A percentile compares a stretch with the other conserved stretches of the same genome.
phyloP scores from a whole-genome alignment of 2,113 vertebrate genomes.

The Hippocampus guttulatus region DNA sequence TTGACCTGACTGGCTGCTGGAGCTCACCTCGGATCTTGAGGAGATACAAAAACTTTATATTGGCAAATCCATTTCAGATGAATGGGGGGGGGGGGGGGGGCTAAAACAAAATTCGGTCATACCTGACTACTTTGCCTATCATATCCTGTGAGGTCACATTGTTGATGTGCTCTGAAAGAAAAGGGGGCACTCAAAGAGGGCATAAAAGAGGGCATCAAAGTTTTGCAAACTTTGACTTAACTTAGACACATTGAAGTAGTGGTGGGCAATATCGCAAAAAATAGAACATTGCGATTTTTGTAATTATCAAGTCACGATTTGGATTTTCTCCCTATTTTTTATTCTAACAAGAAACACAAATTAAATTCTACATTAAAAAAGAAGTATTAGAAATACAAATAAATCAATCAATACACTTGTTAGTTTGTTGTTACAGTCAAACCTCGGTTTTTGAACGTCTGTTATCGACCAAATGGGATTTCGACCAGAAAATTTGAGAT shows the following conservation, averaged over 20 bases:
- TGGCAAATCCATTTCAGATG: background rate
- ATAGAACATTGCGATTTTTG: too few species aligned
- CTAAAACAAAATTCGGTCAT: background rate
- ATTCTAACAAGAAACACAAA: background rate
- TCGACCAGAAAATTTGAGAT: too few species aligned
- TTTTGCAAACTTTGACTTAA: background rate
- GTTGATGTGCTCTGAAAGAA: constrained; percentile 1
- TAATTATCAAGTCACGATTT: too few species aligned
- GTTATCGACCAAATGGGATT: too few species aligned
- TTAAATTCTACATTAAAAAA: too few species aligned
- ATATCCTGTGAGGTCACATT: constrained; percentile 34
- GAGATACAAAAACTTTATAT: background rate
- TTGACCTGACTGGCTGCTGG: constrained; percentile 61
- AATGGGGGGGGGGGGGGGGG: background rate
- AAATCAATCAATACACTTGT: too few species aligned
- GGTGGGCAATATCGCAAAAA: too few species aligned
- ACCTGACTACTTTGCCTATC: constrained; percentile 56
- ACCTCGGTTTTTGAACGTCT: too few species aligned
- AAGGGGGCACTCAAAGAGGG: background rate
- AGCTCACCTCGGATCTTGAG: constrained; percentile 66
- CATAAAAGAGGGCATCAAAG: too few species aligned
- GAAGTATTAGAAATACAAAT: too few species aligned
- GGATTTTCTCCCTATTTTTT: background rate
- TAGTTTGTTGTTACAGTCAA: too few species aligned
- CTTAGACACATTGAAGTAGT: background rate